Base-by-base conservation (phyloP, 2,113 vertebrate genomes). In the Ancistrus triradiatus region DNA sequence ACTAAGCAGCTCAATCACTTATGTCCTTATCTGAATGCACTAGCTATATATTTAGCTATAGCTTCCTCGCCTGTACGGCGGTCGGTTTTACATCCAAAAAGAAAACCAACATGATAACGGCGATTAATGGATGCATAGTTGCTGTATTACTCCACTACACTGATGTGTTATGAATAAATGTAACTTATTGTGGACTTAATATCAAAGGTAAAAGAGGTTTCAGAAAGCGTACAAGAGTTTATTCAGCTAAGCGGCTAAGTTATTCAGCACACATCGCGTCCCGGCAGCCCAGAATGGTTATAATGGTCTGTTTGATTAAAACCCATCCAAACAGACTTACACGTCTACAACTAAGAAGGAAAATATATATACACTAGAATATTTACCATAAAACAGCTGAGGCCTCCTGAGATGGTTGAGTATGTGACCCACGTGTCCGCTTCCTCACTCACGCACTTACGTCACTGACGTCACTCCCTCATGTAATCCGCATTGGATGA, bases 351-450 rank as follows among this genome's bases (percentile, higher is more conserved):
- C 35, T 9, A 13, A 37, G 2, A 13, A 8, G 9, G 35, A 9
- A 37, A 37, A 37, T 1, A 37, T 11, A 33, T 2, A 37, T 37
- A 2, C 13, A 11, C 2, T 11, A 2, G 14, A 37, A 49, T 51
- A 47, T 31, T 68, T 68, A 74, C 69, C 58, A 52, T 44, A 14
- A 1, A 17, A 7, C 8, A 3, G 5, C 15, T 1, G 15, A 27
- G n/a, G 15, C 50, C 22, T 37, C 14, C 15, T 28, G 2, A 40
- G 22, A 44, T 47, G 18, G 53, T 47, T 42, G 44, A 35, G 18
- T 40, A 4, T 10, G 11, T 14, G 35, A 59, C 72, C 17, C 82
- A 83, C 86, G 83, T 86, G 82, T 70, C 35, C 38, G 70, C 78
- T 84, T 81, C 83, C 81, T 74, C 69, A 46, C 67, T 35, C 0